Evolutionary conservation across 2,888 invertebrate genomes (phyloP).

Genomic region (Argyresthia goedartella): DNA sequence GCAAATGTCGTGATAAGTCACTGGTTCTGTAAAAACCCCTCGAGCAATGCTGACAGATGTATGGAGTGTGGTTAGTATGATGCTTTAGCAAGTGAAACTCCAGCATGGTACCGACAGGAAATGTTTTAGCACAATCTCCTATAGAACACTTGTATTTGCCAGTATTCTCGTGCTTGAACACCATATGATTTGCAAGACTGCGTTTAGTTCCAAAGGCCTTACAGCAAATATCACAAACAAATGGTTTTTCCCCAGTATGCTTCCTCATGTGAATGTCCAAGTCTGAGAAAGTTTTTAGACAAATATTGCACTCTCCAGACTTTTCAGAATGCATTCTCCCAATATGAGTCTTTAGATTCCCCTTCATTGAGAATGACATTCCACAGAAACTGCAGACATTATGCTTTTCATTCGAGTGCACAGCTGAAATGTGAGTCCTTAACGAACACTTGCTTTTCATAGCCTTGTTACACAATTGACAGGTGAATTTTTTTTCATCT

Average conservation of each 20-base stretch:
- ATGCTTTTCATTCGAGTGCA: conserved; percentile 50
- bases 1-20: conserved; percentile 51
- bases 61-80: conserved; percentile 56
- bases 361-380: conserved; percentile 63
- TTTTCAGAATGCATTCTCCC: conserved; percentile 67
- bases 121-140: conserved; percentile 46
- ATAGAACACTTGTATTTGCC: conserved; percentile 53
- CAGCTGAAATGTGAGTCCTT: conserved; percentile 50
- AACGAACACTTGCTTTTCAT: conserved; percentile 64
- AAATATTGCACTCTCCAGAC: conserved; percentile 64
- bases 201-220: conserved; percentile 40
- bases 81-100: conserved; percentile 58
- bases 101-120: conserved; percentile 52
- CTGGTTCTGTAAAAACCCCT: conserved; percentile 51
- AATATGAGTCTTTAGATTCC: conserved; percentile 66
- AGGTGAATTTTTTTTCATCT: conserved; percentile 64
- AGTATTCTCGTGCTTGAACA: conserved; percentile 51
- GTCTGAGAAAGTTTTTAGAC: conserved; percentile 66
- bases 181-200: conserved; percentile 48
- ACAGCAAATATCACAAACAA: conserved; percentile 42
- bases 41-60: conserved; percentile 49
- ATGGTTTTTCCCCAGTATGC: conserved; percentile 69
- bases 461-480: conserved; percentile 63
- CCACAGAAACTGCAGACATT: conserved; percentile 56
- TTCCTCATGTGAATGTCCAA: conserved; percentile 68